Evolutionary conservation across 2,888 invertebrate genomes (phyloP), one percentile per base, ranked within the genome.

Genomic region (Agonopterix subpropinquella): DNA sequence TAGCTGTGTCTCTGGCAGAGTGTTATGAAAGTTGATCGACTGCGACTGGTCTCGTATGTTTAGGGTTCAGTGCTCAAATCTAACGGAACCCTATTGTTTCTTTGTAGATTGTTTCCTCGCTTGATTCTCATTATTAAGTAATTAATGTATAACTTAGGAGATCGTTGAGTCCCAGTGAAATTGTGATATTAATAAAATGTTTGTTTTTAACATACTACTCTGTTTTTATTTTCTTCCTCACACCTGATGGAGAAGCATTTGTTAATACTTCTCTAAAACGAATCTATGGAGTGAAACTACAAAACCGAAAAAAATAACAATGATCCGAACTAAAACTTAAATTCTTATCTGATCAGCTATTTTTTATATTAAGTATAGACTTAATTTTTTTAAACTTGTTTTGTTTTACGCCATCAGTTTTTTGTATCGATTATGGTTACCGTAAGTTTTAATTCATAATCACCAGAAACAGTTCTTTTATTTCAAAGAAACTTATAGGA

Each of bases 151-250:
- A 61, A 67, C 65, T 59, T 68, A 64, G 72, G 69, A 60, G 65
- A 61, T 65, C 64, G 64, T 64, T 64, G 72, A 74, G 77, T 80
- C 76, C 80, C 77, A 77, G 82, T 79, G 74, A 80, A 85, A 81
- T 79, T 87, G 87, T 88, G 87, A 88, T 87, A 88, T 85, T 81
- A 87, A 80, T 81, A 83, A 82, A 81, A 75, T 74, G 80, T 83
- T 82, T 78, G 75, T 78, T 75, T 67, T 56, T 61, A 28, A 28
- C 28, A 11, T 39, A 42, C n/a, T 4, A 8, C n/a, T 11, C 28
- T 18, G 3, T 7, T 41, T n/a, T 44, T 36, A 13, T 44, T 35
- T 44, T 44, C 42, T 42, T 13, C 8, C 11, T 11, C 42, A n/a
- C 9, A 37, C 1, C 10, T n/a, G 2, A 37, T n/a, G 9, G 2